Evolutionary conservation across 1,140 invertebrate species (phyloP), one percentile per base, ranked within the genome.

Genomic region (Mactra quadrangularis): DNA sequence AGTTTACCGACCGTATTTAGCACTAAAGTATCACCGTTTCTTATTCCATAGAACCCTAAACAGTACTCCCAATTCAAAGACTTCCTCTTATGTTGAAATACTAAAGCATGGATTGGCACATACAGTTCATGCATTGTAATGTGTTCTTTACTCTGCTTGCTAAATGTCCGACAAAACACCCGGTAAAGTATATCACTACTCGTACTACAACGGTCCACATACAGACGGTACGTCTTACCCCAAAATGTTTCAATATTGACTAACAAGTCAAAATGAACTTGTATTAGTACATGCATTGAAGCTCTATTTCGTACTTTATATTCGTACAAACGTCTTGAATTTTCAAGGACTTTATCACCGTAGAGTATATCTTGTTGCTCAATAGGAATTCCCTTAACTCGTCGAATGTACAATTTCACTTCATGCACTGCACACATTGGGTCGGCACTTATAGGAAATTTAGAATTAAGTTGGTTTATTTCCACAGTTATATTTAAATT

Each of bases 231-330:
- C 0, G 84, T 85, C 22, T 83, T 87, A 11, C 89, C 89, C 90
- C 90, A 91, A 76, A 91, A 91, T 35, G 89, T 90, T 59, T 90
- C 84, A 19, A 91, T 86, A 78, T 89, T 88, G n/a, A 91, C 82
- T n/a, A 87, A 55, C 27, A 89, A 62, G 55, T 89, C 87, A 79
- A 88, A 87, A n/a, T 86, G 83, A 13, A 89, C 82, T 70, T 88
- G 88, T 31, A 91, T 84, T 83, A 90, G 85, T 1, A 88, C 86
- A 79, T 89, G 85, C n/a, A 91, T 41, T 0, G 82, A 87, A 22
- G 85, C 76, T 41, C 82, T 82, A 35, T 87, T 84, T 22, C 60
- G 83, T 0, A 91, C 72, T 7, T 72, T 71, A 60, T 88, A 91
- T 52, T 90, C 87, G 59, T 89, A 87, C 11, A 91, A 52, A 22